A percentile compares a stretch with the other conserved stretches of the same genome.
These are phyloP conservation scores for Lonchura striata DNA, from an alignment of 2,113 vertebrate genomes.

Conservation along the genomic window DNA sequence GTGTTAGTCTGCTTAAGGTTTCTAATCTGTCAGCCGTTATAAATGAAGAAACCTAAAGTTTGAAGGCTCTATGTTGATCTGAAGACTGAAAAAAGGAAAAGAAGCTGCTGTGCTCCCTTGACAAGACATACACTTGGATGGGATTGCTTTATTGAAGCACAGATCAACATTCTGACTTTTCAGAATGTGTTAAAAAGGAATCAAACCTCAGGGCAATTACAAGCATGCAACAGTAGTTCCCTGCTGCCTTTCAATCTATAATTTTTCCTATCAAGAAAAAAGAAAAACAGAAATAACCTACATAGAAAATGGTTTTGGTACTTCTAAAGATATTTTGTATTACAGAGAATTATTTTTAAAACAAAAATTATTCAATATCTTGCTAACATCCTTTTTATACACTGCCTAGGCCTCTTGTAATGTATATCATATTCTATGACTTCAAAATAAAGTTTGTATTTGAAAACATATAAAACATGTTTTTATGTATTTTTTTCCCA, in stretches of 20 bases:
- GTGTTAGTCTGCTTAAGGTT: background rate
- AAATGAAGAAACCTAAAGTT: background rate
- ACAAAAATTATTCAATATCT: background rate
- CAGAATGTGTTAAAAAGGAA: slow-evolving; percentile 4
- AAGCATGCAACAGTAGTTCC: background rate
- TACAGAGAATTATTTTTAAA: background rate
- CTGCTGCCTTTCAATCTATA: background rate
- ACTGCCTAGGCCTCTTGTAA: background rate
- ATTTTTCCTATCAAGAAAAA: background rate
- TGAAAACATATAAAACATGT: background rate
- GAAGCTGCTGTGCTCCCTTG: background rate
- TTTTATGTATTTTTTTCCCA: background rate
- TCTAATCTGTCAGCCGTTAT: background rate
- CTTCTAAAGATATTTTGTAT: background rate
- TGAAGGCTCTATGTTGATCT: background rate
- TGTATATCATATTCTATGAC: background rate
- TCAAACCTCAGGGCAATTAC: background rate
- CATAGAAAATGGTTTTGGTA: background rate
- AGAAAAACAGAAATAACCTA: background rate
- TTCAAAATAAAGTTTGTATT: background rate
- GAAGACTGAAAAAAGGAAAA: background rate
- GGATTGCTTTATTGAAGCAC: background rate
- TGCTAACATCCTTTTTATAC: background rate
- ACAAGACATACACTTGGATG: background rate
- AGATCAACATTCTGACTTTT: slow-evolving; percentile 15